phyloP scores from a whole-genome alignment of 2,888 invertebrate species.

The Hirtodrosophila trivittata region DNA sequence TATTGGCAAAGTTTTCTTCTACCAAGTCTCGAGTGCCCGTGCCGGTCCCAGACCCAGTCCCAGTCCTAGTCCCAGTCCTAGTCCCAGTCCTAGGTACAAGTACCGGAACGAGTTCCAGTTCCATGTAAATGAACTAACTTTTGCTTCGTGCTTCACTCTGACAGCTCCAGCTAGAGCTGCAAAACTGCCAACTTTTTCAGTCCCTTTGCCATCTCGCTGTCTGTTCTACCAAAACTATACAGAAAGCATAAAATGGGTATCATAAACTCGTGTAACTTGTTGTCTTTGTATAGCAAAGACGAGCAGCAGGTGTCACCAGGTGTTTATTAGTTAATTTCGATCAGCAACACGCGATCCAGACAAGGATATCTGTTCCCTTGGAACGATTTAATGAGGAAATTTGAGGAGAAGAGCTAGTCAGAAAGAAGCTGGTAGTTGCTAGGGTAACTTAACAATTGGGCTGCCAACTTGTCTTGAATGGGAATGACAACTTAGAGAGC shows the following conservation, averaged over 20 bases:
- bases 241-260: too few species aligned
- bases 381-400: too few species aligned
- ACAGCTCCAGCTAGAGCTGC: slow-evolving; percentile 12
- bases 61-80: not conserved
- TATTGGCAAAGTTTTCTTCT: slow-evolving; percentile 68
- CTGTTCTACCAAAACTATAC: slow-evolving; percentile 1
- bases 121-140: slow-evolving; percentile 68
- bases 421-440: too few species aligned
- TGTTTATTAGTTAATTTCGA: too few species aligned
- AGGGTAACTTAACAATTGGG: not conserved
- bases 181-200: not conserved
- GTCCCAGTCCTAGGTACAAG: too few species aligned
- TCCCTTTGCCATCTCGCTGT: slow-evolving; percentile 1
- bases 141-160: slow-evolving; percentile 41
- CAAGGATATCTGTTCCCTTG: too few species aligned
- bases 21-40: slow-evolving; percentile 38
- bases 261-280: too few species aligned
- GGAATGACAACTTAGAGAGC: too few species aligned
- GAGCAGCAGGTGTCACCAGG: too few species aligned
- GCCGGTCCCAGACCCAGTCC: slow-evolving; percentile 1
- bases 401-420: too few species aligned
- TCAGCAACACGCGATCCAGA: too few species aligned
- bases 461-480: not conserved
- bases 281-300: slow-evolving; percentile 1
- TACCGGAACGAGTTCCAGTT: too few species aligned